Base-by-base conservation (phyloP, 2,113 vertebrate genomes). In the Limnothrissa miodon region DNA sequence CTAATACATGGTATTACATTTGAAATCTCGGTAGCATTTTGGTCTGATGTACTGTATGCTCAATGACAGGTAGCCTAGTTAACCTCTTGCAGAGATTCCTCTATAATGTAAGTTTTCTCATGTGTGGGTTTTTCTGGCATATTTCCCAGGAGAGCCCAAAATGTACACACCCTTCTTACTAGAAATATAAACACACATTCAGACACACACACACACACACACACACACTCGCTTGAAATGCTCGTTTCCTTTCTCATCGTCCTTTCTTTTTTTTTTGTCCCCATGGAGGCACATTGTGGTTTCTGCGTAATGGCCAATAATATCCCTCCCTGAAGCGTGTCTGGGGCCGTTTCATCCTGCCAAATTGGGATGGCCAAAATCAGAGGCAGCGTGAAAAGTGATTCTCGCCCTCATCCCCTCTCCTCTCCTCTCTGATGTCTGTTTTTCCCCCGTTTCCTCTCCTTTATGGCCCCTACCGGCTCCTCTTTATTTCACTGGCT, bases 321-420 rank as follows among this genome's bases (percentile, higher is more conserved):
- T 74, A 13, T 36, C 66, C 66, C 33, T 74, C 66, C 66, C 29
- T 74, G 66, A 74, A 74, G 66, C 66, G 66, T 74, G 66, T 74
- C 66, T 74, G 66, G 13, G 66, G 66, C 33, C 15, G 29, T 36
- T 74, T 74, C 66, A 74, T 74, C 66, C 33, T 39, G 66, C 66
- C 66, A 74, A 74, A 74, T 74, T 33, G 66, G 29, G 66, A 33
- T 15, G 33, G 66, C 25, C 29, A 74, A 74, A 74, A 74, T 74
- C 66, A 36, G 29, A 74, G 29, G 33, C 25, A 36, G 66, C 29
- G 29, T 74, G 66, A 74, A 74, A 74, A 74, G 66, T 36, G 66
- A 74, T 74, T 74, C 66, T 74, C 33, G 21, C 51, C 21, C 48
- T 53, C 17, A 33, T 9, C 13, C 29, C 36, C 13, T 17, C 66